phyloP scores from a whole-genome alignment of 2,113 vertebrate genomes.

The Anguilla rostrata region DNA sequence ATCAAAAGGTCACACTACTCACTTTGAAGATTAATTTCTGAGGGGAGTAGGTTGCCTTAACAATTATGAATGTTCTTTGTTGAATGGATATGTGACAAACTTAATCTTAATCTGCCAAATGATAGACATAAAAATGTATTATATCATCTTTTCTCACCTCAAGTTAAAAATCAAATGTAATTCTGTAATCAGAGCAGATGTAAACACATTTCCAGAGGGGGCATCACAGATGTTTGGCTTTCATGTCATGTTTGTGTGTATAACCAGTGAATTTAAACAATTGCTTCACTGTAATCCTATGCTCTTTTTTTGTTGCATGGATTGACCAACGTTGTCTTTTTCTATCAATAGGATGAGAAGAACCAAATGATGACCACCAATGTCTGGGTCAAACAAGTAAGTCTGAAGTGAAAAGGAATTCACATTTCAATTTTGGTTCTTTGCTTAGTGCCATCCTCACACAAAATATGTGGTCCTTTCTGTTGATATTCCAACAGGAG shows the following conservation, averaged over 20 bases:
- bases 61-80: background rate
- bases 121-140: background rate
- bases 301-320: background rate
- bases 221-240: too few species aligned
- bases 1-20: background rate
- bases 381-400: constrained; percentile 80
- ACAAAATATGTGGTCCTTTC: background rate
- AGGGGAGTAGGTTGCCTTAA: background rate
- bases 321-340: background rate
- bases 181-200: too few species aligned
- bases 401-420: constrained; percentile 23
- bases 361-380: constrained; percentile 84
- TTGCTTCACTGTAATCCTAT: background rate
- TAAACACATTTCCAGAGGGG: background rate
- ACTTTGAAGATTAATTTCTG: background rate
- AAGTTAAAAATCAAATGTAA: too few species aligned
- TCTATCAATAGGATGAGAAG: constrained; percentile 73
- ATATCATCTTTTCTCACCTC: background rate
- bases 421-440: background rate
- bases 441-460: background rate
- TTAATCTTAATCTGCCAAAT: background rate
- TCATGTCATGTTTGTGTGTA: background rate
- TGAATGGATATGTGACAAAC: background rate
- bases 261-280: background rate
- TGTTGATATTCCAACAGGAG: constrained; percentile 60